phyloP scores from a whole-genome alignment of 64 coral and sea anemone species.

The Montipora sp. region DNA sequence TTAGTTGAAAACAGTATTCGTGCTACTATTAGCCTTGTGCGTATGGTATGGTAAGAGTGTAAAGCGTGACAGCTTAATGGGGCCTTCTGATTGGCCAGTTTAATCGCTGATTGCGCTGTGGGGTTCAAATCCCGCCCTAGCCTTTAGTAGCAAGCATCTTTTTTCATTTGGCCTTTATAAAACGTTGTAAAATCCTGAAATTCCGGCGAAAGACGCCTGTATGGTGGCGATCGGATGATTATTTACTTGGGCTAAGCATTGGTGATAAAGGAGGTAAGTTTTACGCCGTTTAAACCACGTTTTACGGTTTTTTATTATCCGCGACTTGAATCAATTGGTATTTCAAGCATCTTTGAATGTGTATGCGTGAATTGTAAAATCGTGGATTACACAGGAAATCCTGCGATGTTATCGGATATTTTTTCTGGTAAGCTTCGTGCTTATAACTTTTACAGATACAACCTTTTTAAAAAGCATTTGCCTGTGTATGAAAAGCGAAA shows the following conservation, averaged over 20 bases:
- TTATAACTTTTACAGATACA: background rate
- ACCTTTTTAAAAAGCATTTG: conserved; percentile 22
- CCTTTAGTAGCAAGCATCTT: conserved; percentile 51
- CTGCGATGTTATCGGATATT: background rate
- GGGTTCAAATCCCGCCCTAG: conserved; percentile 73
- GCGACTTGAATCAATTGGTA: conserved; percentile 43
- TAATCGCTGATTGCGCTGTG: conserved; percentile 58
- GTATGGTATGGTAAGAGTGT: conserved; percentile 26
- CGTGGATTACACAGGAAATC: conserved; percentile 14
- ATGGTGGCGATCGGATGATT: background rate
- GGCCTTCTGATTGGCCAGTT: conserved; percentile 63
- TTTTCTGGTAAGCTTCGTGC: background rate
- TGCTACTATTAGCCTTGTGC: too few species aligned
- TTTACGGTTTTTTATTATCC: conserved; percentile 63
- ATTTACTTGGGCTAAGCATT: conserved; percentile 15
- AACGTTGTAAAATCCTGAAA: conserved; percentile 49
- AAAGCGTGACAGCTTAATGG: conserved; percentile 76
- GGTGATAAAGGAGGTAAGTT: conserved; percentile 11
- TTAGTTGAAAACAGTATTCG: background rate
- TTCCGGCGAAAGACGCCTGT: conserved; percentile 18
- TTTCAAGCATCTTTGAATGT: conserved; percentile 68
- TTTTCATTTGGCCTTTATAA: conserved; percentile 35
- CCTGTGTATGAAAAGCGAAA: conserved; percentile 28
- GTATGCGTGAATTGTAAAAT: conserved; percentile 59
- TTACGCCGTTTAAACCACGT: conserved; percentile 29